A percentile compares a stretch with the other conserved stretches of the same genome.
Conservation (phyloP, 2,113 vertebrate genomes). For the Micromys minutus region DNA sequence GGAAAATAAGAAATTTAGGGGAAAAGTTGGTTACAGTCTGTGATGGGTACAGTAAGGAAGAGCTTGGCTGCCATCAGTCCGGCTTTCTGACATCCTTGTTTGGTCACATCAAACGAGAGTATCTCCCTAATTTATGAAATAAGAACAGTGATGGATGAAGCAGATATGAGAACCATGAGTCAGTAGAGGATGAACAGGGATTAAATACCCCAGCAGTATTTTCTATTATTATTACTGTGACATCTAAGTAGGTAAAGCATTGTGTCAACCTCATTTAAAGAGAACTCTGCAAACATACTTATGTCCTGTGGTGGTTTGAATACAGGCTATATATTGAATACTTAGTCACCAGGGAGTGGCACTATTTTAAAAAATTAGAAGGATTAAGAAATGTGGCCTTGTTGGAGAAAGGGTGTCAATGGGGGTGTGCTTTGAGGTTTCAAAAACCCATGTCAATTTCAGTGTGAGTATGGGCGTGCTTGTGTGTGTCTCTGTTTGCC, state of each 20-base stretch:
- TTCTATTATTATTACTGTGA: not conserved
- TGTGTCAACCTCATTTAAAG: not conserved
- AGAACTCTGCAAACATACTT: not conserved
- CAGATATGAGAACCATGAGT: not conserved
- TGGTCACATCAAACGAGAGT: not conserved
- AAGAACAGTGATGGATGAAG: not conserved
- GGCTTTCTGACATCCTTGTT: not conserved
- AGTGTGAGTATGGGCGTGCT: no score
- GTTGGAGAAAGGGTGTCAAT: not conserved
- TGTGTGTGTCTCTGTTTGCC: not conserved
- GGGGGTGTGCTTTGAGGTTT: not conserved
- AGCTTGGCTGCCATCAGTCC: not conserved
- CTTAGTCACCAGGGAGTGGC: not conserved
- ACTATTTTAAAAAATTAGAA: not conserved
- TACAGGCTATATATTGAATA: not conserved
- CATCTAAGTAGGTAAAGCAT: not conserved
- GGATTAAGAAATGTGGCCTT: not conserved
- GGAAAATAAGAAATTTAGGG: not conserved
- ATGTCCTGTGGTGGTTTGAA: not conserved
- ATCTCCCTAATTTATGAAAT: constrained; percentile 17
- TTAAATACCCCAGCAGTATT: not conserved
- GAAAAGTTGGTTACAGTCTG: not conserved
- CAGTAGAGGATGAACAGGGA: not conserved
- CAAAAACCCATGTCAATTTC: not conserved
- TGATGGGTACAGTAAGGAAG: not conserved